Conservation (phyloP, 1,140 invertebrate genomes). For the Fopius arisanus region DNA sequence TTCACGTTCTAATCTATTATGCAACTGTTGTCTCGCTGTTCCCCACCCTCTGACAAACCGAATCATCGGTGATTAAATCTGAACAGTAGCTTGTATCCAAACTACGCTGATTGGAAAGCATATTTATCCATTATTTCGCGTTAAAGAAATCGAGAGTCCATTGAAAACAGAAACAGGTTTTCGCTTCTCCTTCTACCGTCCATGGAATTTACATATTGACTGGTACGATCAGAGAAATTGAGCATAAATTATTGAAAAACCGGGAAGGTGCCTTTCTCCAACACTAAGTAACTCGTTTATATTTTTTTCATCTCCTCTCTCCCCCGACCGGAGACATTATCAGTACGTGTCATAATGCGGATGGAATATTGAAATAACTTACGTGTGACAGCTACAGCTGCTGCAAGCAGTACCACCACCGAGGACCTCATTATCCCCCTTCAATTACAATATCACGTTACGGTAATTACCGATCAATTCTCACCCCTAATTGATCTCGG, state of each 20-base stretch:
- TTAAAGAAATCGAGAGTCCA: slow-evolving; percentile 15
- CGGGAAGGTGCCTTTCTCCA: not conserved
- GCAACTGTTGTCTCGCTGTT: slow-evolving; percentile 52
- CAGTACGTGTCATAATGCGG: not conserved
- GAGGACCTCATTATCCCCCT: slow-evolving; percentile 49
- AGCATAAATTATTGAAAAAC: slow-evolving; percentile 21
- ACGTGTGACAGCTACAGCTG: slow-evolving; percentile 46
- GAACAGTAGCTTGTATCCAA: not conserved
- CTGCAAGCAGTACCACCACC: slow-evolving; percentile 50
- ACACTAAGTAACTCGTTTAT: not conserved
- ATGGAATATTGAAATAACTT: slow-evolving; percentile 40
- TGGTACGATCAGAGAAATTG: slow-evolving; percentile 24
- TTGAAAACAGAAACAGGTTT: slow-evolving; percentile 11
- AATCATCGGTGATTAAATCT: not conserved
- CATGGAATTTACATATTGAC: slow-evolving; percentile 19
- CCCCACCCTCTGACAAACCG: not conserved
- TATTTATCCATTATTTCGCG: not conserved
- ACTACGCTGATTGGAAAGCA: not conserved
- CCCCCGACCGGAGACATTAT: not conserved
- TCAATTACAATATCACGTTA: not conserved
- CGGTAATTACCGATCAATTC: not conserved
- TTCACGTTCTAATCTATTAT: slow-evolving; percentile 66
- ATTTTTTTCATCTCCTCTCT: not conserved
- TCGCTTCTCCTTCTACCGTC: not conserved
- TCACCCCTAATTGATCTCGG: not conserved